These are phyloP conservation scores for Bostrychus sinensis DNA, from an alignment of 2,113 vertebrate species.

Conservation along the genomic window DNA sequence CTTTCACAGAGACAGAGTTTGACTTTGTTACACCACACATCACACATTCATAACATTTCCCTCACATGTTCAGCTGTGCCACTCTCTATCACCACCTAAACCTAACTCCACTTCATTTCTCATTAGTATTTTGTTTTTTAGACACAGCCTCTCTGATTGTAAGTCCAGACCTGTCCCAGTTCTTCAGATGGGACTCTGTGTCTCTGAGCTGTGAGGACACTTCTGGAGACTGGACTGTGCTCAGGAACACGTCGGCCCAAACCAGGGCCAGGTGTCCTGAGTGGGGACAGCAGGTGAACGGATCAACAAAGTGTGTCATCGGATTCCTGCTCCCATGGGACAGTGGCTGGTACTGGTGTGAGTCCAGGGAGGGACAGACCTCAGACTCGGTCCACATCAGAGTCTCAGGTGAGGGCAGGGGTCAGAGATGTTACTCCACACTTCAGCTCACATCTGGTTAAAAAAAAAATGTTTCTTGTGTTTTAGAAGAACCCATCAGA, in stretches of 20 bases:
- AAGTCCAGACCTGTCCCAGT: not conserved
- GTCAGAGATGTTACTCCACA: too few species aligned
- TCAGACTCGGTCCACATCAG: not conserved
- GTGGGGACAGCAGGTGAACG: not conserved
- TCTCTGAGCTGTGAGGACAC: not conserved
- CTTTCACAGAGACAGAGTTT: too few species aligned
- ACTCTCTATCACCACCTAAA: not conserved
- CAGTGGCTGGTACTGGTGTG: constrained; percentile 6
- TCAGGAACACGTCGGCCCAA: not conserved
- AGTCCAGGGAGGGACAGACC: not conserved
- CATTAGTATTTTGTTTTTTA: too few species aligned
- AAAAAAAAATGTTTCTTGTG: too few species aligned
- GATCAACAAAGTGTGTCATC: not conserved
- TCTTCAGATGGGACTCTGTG: not conserved
- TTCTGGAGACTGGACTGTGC: not conserved
- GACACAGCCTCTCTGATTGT: not conserved
- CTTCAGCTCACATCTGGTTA: too few species aligned
- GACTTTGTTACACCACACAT: too few species aligned
- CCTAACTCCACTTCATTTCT: too few species aligned
- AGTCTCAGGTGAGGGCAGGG: not conserved
- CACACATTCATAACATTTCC: too few species aligned
- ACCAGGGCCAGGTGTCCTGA: not conserved
- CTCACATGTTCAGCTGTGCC: too few species aligned
- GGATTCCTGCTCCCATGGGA: not conserved
- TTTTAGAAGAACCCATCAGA: too few species aligned